Conservation (phyloP, 2,888 invertebrate species). For the Graphium colonna region DNA sequence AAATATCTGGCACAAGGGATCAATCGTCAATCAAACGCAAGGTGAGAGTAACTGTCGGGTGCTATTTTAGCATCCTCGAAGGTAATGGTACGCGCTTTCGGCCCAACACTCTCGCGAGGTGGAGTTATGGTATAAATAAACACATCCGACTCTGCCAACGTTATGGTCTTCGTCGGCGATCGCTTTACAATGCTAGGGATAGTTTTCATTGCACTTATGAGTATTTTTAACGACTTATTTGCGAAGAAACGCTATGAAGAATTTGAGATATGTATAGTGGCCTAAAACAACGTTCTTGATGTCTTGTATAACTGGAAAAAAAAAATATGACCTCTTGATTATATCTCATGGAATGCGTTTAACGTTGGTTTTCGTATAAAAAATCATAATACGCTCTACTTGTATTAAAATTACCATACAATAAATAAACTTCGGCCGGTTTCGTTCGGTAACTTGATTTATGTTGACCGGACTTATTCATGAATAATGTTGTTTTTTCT, state of each 20-base stretch:
- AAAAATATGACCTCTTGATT: too few relatives aligned
- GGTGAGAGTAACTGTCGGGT: constrained; percentile 72
- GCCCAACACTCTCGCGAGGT: constrained; percentile 75
- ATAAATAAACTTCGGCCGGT: neutral
- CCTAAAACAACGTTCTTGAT: too few relatives aligned
- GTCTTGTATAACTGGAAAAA: too few relatives aligned
- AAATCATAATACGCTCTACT: neutral
- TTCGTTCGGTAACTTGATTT: neutral
- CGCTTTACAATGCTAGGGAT: constrained; percentile 27
- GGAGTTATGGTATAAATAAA: constrained; percentile 72
- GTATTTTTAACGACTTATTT: neutral
- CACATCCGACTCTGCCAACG: constrained; percentile 65
- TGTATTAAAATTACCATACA: neutral
- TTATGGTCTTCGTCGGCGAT: constrained; percentile 32
- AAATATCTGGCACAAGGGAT: constrained; percentile 78
- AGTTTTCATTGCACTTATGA: neutral
- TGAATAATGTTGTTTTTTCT: constrained; percentile 3
- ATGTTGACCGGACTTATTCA: constrained; percentile 5
- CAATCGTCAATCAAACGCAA: constrained; percentile 80
- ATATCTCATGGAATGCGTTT: too few relatives aligned
- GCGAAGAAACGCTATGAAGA: neutral
- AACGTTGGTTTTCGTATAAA: neutral
- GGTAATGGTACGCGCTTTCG: constrained; percentile 78
- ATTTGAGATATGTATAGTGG: too few relatives aligned
- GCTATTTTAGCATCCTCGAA: constrained; percentile 79